Base-by-base conservation (phyloP, 2,888 invertebrate species). In the Nudaria mundana region DNA sequence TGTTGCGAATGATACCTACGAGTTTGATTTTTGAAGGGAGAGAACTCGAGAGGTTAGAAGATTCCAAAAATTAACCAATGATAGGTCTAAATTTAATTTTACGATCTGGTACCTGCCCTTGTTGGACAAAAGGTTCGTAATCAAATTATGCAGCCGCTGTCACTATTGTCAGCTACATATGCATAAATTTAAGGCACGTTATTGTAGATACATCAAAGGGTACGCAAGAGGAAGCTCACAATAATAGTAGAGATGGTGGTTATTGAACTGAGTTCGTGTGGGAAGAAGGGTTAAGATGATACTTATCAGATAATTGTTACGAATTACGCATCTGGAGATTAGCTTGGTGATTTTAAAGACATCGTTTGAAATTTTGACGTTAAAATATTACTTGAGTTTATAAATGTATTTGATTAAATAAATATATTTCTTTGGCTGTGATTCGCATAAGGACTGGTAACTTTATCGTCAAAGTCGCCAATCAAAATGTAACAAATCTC, bases 261-360 rank as follows among this genome's bases (percentile, higher is more conserved):
- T 76, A 78, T 83, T 84, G 81, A 83, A 74, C 71, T 71, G 56
- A 50, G 49, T 66, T 65, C 72, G 75, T 86, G 82, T 88, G 88
- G 85, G 88, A 87, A 88, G 87, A 83, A 81, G 81, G 84, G 85
- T 81, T 68, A 70, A 64, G 67, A 68, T 68, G 76, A 87, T 88
- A 81, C 83, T 86, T 87, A 88, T 88, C 87, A 81, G 74, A 76
- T 87, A 81, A 87, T 88, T 86, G 88, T 85, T 78, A 86, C 82
- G 77, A 85, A 85, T 84, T 71, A 70, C 72, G 67, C 76, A 75
- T 76, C 74, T 76, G 66, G 58, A 68, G 73, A 73, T 77, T 67
- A 71, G 59, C 42, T 38, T 25, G 38, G 44, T 44, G 52, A 55
- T 36, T 41, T 44, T 30, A 30, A 56, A 42, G 41, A 33, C 32